These are phyloP conservation scores for Drosophila trapezifrons DNA, from an alignment of 1,140 invertebrate species.

Conservation along the genomic window DNA sequence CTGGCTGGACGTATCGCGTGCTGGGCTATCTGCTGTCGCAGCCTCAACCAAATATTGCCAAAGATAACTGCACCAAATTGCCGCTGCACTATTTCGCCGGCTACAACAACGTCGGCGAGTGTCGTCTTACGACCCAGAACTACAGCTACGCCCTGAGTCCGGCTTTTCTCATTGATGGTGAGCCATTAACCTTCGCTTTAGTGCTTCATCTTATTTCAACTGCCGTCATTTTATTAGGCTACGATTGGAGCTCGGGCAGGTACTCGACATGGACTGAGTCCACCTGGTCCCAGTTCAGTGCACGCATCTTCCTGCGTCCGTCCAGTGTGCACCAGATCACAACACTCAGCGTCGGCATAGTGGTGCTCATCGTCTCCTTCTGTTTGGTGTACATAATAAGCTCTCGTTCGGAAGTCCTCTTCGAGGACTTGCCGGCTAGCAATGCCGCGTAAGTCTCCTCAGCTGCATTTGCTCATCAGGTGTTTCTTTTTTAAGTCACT, in stretches of 20 bases:
- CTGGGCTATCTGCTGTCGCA: slow-evolving; percentile 74
- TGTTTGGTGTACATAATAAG: slow-evolving; percentile 89
- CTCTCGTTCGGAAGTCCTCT: slow-evolving; percentile 87
- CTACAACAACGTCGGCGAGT: slow-evolving; percentile 88
- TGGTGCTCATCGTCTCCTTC: slow-evolving; percentile 88
- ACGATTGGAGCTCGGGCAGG: slow-evolving; percentile 90
- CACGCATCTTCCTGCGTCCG: slow-evolving; percentile 93
- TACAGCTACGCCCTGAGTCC: slow-evolving; percentile 91
- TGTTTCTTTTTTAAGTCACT: background rate
- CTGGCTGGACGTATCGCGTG: slow-evolving; percentile 78
- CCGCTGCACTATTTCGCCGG: slow-evolving; percentile 86
- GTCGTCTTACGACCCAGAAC: slow-evolving; percentile 90
- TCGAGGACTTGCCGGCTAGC: slow-evolving; percentile 84
- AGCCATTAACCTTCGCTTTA: background rate
- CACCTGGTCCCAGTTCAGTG: slow-evolving; percentile 90
- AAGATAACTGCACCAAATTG: slow-evolving; percentile 67
- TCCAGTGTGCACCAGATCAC: slow-evolving; percentile 88
- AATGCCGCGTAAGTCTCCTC: slow-evolving; percentile 76
- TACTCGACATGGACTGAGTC: slow-evolving; percentile 98
- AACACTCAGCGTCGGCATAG: slow-evolving; percentile 87
- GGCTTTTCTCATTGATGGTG: slow-evolving; percentile 90
- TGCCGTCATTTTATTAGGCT: slow-evolving; percentile 85
- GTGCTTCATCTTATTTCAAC: background rate
- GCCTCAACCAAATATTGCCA: slow-evolving; percentile 29
- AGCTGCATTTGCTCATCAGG: background rate